Conservation (phyloP, 2,113 vertebrate genomes). For the Ellobius talpinus region DNA sequence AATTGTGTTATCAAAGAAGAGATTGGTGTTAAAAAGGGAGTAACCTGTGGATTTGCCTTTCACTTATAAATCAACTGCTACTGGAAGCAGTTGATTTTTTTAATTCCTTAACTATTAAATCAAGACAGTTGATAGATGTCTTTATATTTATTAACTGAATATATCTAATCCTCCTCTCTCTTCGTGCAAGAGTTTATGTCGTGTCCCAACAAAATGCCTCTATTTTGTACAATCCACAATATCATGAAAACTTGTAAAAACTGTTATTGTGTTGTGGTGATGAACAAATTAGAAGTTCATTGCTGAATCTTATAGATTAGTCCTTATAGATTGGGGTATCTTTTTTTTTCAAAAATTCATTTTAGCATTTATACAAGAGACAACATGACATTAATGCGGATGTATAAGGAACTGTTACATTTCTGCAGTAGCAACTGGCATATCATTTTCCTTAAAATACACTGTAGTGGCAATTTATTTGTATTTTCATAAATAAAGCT, state of each 20-base stretch:
- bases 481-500: too few relatives aligned
- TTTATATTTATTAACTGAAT: background rate
- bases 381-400: background rate
- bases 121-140: background rate
- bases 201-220: background rate
- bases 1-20: background rate
- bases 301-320: background rate
- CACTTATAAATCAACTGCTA: background rate
- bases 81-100: background rate
- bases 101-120: background rate
- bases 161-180: background rate
- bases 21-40: background rate
- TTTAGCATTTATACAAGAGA: background rate
- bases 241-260: constrained; percentile 1
- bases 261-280: background rate
- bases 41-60: background rate
- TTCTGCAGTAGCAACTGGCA: background rate
- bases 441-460: background rate
- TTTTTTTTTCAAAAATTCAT: constrained; percentile 5
- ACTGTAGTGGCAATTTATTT: background rate
- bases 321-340: background rate
- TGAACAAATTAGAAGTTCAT: background rate
- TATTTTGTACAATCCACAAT: background rate
- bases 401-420: background rate
- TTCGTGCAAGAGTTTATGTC: background rate